Base-by-base conservation (phyloP, 2,113 vertebrate genomes). In the Podarcis raffonei region DNA sequence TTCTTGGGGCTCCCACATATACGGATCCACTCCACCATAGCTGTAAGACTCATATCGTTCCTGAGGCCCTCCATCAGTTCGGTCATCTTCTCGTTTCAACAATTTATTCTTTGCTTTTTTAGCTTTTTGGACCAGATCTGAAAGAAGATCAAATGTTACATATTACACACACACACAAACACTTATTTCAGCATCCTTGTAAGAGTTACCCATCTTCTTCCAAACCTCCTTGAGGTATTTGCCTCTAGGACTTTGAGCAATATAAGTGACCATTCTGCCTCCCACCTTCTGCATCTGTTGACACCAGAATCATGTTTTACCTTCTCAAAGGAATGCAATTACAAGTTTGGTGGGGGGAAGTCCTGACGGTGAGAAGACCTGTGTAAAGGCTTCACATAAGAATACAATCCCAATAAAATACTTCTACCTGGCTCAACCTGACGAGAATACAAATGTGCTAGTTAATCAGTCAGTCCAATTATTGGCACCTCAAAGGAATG, bases 1-100 rank as follows among this genome's bases (percentile, higher is more conserved):
- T 94, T 99, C 99, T 94, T 99, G 98, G 65, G 98, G 98, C 91
- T 99, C 99, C 99, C 99, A 99, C 98, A 99, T 99, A 89, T 97
- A 99, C 0, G 98, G 98, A 93, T 99, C 98, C 18, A 99, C 97
- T 83, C 99, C 99, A 25, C 98, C 99, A 84, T 98, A 98, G 94
- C 98, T 98, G 95, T 98, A 99, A 1, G 98, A 98, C 83, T 99
- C 99, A 0, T 99, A 99, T 87, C 94, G 95, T 0, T 96, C 96
- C 87, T 97, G 96, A 86, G 95, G 96, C 57, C 97, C 98, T 0
- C 97, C 96, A 7, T 98, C 98, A 1, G 89, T 90, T 90, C 98
- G 96, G 82, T 98, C 98, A 23, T 98, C 98, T 83, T 99, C 99
- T 71, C 95, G 96, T 93, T 98, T 99, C 94, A 99, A 92, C 32